Conservation (phyloP, 2,797 vertebrate genomes). For the Xenops minutus region DNA sequence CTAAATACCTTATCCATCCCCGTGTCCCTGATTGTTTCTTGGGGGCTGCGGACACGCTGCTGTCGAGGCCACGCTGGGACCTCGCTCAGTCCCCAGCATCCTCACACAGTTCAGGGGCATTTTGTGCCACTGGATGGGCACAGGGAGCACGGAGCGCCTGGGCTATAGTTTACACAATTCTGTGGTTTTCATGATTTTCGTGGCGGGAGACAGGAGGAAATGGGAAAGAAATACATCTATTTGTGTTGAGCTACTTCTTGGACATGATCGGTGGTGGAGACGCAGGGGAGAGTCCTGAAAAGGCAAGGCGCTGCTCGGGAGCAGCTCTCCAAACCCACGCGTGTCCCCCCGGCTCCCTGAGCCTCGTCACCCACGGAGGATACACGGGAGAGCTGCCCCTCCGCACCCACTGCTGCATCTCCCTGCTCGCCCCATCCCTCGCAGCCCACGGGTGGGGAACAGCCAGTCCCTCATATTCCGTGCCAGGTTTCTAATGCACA, state of each 20-base stretch:
- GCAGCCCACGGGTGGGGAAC: not conserved
- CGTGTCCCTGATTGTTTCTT: rapidly evolving
- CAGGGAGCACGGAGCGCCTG: not conserved
- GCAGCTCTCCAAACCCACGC: not conserved
- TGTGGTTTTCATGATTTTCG: not conserved
- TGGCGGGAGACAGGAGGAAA: not conserved
- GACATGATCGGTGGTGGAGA: not conserved
- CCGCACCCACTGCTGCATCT: not conserved
- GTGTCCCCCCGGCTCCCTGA: not conserved
- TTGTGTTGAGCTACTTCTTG: not conserved
- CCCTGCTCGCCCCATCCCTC: not conserved
- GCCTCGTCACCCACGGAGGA: not conserved
- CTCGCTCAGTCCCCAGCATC: rapidly evolving
- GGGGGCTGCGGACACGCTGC: not conserved
- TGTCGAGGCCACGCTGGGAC: not conserved
- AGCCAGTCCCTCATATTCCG: not conserved
- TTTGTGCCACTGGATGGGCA: not conserved
- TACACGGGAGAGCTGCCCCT: not conserved
- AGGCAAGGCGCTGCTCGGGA: not conserved
- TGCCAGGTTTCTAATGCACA: not conserved
- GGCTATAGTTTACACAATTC: not conserved
- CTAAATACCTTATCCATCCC: not conserved
- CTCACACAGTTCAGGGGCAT: not conserved
- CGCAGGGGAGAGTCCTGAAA: not conserved
- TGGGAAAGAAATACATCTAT: not conserved